Evolutionary conservation across 2,797 vertebrate genomes (phyloP).

Genomic region (Emydoidea blandingii): DNA sequence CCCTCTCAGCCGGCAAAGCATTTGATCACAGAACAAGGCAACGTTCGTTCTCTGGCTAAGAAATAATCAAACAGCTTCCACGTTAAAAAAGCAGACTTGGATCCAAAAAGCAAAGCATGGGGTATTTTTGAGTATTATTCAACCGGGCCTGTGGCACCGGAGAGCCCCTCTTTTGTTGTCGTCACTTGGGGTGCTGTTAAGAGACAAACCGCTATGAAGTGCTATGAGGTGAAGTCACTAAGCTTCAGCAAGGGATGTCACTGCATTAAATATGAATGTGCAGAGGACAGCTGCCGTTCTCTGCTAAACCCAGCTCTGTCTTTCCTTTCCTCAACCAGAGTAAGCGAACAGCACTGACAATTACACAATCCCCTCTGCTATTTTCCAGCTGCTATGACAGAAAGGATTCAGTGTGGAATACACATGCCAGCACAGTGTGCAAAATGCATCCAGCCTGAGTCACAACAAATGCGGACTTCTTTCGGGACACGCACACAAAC

Average conservation of each 20-base stretch:
- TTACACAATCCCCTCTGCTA: conserved; percentile 2
- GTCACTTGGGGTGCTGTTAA: conserved; percentile 47
- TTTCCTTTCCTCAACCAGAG: conserved; percentile 52
- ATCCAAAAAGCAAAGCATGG: conserved; percentile 42
- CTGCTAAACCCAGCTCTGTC: conserved; percentile 60
- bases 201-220: conserved; percentile 51
- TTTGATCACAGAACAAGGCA: background rate
- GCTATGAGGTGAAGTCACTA: conserved; percentile 29
- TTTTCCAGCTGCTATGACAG: background rate
- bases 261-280: conserved; percentile 65
- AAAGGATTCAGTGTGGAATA: conserved; percentile 13
- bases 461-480: background rate
- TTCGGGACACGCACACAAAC: accelerated
- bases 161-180: conserved; percentile 53
- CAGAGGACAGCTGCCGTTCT: conserved; percentile 44
- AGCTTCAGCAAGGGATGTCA: conserved; percentile 58
- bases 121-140: conserved; percentile 8
- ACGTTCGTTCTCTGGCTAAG: background rate
- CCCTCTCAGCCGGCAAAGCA: background rate
- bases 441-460: background rate
- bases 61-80: conserved; percentile 3
- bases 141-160: conserved; percentile 50
- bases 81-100: conserved; percentile 51
- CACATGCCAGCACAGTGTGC: conserved; percentile 5
- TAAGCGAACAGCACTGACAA: conserved; percentile 16